These are phyloP conservation scores for Craniophora ligustri DNA, from an alignment of 2,888 invertebrate species.

Conservation along the genomic window DNA sequence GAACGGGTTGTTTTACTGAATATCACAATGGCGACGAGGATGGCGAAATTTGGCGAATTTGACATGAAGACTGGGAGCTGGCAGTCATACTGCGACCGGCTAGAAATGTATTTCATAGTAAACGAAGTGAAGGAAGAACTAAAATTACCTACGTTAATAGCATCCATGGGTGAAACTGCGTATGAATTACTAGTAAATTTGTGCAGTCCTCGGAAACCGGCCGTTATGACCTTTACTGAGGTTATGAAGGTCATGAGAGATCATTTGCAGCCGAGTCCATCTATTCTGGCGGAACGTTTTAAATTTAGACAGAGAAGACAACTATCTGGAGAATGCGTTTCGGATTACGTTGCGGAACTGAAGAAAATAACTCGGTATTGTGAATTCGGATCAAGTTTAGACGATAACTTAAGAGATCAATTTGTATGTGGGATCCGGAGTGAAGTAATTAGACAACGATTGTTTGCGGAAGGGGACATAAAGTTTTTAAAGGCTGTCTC, in stretches of 20 bases:
- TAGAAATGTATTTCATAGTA: constrained; percentile 9
- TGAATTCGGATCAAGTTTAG: constrained; percentile 1
- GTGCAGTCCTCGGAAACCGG: constrained; percentile 1
- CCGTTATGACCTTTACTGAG: not conserved
- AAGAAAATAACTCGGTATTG: constrained; percentile 4
- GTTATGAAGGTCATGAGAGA: not conserved
- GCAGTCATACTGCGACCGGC: not conserved
- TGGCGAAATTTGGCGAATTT: not conserved
- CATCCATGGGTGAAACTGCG: not conserved
- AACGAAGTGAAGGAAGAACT: constrained; percentile 5
- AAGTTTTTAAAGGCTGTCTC: not conserved
- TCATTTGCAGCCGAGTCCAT: constrained; percentile 4
- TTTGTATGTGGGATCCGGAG: constrained; percentile 1
- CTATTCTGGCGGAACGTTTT: constrained; percentile 6
- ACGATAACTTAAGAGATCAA: constrained; percentile 3
- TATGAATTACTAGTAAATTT: constrained; percentile 7
- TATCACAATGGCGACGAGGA: too few species aligned
- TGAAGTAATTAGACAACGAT: constrained; percentile 2
- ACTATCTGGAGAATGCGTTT: not conserved
- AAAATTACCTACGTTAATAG: constrained; percentile 12
- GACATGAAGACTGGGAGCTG: not conserved
- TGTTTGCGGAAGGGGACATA: constrained; percentile 3
- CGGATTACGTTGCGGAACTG: constrained; percentile 4
- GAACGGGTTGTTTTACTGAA: too few species aligned
- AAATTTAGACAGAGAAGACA: constrained; percentile 5